Evolutionary conservation across 2,888 invertebrate genomes (phyloP).

Genomic region (Psylliodes chrysocephalus): DNA sequence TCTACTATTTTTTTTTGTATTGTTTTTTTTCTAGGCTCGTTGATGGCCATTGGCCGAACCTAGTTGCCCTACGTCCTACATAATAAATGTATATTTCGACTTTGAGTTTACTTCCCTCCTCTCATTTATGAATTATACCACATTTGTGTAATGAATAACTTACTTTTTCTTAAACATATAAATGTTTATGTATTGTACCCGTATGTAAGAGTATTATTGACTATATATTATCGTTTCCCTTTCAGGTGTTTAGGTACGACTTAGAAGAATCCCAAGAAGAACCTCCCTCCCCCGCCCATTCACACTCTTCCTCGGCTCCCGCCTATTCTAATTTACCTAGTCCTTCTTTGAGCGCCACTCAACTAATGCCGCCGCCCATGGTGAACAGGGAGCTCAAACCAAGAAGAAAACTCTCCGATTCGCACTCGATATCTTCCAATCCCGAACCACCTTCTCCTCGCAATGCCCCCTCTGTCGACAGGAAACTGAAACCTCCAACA

Average conservation of each 20-base stretch:
- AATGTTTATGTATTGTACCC: too few species aligned
- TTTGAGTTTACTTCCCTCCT: too few species aligned
- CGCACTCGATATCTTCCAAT: slow-evolving; percentile 61
- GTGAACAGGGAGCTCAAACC: slow-evolving; percentile 88
- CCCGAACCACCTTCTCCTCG: slow-evolving; percentile 62
- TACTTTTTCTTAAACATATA: too few species aligned
- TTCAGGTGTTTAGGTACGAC: slow-evolving; percentile 60
- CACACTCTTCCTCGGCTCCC: slow-evolving; percentile 66
- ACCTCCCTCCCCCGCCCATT: slow-evolving; percentile 65
- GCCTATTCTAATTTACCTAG: slow-evolving; percentile 71
- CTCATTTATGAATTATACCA: too few species aligned
- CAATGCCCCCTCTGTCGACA: slow-evolving; percentile 70
- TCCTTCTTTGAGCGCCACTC: slow-evolving; percentile 59
- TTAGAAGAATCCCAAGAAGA: slow-evolving; percentile 57
- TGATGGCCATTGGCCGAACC: too few species aligned
- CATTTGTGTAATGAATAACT: too few species aligned
- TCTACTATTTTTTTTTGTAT: too few species aligned
- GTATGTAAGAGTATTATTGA: too few species aligned
- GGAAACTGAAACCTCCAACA: slow-evolving; percentile 71
- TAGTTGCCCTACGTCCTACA: too few species aligned
- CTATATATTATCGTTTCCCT: too few species aligned
- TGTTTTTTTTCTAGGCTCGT: too few species aligned
- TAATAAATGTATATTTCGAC: too few species aligned
- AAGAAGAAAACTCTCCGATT: slow-evolving; percentile 67
- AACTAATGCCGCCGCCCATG: slow-evolving; percentile 67